A percentile compares a stretch with the other conserved stretches of the same genome.
Conservation (phyloP, 2,113 vertebrate genomes). For the Rissa tridactyla region DNA sequence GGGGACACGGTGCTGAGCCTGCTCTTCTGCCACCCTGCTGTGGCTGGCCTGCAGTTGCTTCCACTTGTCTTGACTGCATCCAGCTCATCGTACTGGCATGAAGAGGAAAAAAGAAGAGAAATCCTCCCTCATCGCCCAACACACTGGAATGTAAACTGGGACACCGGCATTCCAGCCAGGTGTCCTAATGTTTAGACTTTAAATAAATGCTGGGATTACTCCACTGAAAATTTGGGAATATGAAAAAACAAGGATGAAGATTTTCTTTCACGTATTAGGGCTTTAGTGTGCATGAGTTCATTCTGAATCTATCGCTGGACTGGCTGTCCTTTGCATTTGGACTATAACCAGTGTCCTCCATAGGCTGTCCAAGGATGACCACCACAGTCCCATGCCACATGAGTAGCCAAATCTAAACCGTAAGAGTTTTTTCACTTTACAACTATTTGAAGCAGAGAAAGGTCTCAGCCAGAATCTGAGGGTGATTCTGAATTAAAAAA, state of each 20-base stretch:
- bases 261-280: neutral
- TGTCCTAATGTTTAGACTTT: neutral
- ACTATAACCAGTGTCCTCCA: neutral
- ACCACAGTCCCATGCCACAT: neutral
- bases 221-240: neutral
- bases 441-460: neutral
- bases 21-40: neutral
- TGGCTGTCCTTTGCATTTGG: neutral
- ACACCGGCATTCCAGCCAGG: neutral
- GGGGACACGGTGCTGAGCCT: accelerated
- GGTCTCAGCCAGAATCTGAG: neutral
- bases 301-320: neutral
- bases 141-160: neutral
- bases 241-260: neutral
- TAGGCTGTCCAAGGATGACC: neutral
- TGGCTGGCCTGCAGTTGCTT: neutral
- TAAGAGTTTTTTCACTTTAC: neutral
- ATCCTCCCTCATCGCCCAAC: neutral
- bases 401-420: neutral
- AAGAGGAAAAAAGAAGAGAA: neutral
- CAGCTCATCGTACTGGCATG: neutral
- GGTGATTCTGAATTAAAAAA: neutral
- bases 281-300: neutral
- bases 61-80: neutral
- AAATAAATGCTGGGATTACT: neutral